These are phyloP conservation scores for Phyto melanocephala DNA, from an alignment of 2,888 invertebrate genomes.

Conservation along the genomic window DNA sequence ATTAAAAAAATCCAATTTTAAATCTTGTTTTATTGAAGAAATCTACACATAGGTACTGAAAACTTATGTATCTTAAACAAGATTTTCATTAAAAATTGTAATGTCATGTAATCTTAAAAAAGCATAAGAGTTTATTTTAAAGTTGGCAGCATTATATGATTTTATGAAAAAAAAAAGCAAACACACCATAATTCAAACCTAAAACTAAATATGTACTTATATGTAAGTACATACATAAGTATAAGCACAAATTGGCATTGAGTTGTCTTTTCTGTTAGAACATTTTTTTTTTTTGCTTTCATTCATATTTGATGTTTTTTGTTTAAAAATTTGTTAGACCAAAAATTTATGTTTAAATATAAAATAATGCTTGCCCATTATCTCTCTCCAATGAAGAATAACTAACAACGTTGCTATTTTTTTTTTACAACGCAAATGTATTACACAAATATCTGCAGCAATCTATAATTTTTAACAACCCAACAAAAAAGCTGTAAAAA, in stretches of 20 bases:
- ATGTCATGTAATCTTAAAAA: not conserved
- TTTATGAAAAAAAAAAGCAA: not conserved
- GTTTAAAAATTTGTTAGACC: conserved; percentile 24
- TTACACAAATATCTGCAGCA: conserved; percentile 54
- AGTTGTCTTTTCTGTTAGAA: conserved; percentile 21
- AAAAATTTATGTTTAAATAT: conserved; percentile 47
- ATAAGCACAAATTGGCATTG: conserved; percentile 46
- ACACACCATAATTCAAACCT: conserved; percentile 28
- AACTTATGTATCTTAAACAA: not conserved
- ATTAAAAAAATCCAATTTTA: not conserved
- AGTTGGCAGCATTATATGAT: conserved; percentile 44
- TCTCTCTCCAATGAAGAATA: conserved; percentile 41
- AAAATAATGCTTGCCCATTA: conserved; percentile 51
- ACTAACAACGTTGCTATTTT: conserved; percentile 1
- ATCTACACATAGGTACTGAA: not conserved
- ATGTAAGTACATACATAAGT: not conserved
- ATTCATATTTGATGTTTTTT: not conserved
- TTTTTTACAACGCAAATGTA: conserved; percentile 19
- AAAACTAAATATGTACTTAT: not conserved
- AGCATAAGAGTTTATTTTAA: conserved; percentile 18
- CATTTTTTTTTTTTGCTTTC: not conserved
- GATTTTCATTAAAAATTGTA: conserved; percentile 9
- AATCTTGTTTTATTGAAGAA: not conserved
- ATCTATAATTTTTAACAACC: conserved; percentile 59
- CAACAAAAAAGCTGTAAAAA: conserved; percentile 19